A percentile compares a stretch with the other conserved stretches of the same genome.
phyloP scores from a whole-genome alignment of 2,888 invertebrate species.

The Phortica magna region DNA sequence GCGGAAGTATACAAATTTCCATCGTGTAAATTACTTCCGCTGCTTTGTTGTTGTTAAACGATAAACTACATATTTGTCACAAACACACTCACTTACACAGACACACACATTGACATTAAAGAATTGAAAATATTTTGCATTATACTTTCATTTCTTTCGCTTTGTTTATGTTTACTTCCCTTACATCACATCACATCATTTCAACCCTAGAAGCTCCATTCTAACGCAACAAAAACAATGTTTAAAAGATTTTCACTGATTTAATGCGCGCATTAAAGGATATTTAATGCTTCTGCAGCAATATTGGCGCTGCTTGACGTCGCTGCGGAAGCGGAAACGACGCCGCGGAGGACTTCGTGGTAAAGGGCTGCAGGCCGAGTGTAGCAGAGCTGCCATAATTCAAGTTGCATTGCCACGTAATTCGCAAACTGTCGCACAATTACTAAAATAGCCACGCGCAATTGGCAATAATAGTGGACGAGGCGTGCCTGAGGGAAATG shows the following conservation, averaged over 20 bases:
- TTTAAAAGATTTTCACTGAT: slow-evolving; percentile 34
- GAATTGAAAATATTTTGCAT: not conserved
- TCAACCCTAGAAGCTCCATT: not conserved
- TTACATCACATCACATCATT: not conserved
- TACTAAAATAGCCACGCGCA: not conserved
- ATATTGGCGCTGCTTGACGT: too few species aligned
- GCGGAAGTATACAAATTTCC: slow-evolving; percentile 52
- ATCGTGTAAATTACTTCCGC: slow-evolving; percentile 62
- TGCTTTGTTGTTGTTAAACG: slow-evolving; percentile 43
- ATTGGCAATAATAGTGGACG: not conserved
- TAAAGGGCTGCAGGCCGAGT: not conserved
- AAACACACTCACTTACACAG: not conserved
- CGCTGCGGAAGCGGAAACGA: slow-evolving; percentile 27
- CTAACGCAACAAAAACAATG: not conserved
- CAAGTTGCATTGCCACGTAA: slow-evolving; percentile 35
- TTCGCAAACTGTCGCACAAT: slow-evolving; percentile 21
- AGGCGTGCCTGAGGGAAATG: not conserved
- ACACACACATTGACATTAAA: not conserved
- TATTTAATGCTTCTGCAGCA: slow-evolving; percentile 17
- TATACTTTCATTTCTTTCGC: not conserved
- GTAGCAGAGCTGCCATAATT: not conserved
- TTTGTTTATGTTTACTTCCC: not conserved
- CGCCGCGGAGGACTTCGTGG: not conserved
- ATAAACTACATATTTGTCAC: slow-evolving; percentile 40
- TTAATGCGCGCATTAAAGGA: slow-evolving; percentile 31